These are phyloP conservation scores for Piezodorus guildinii DNA, from an alignment of 1,140 invertebrate species.

Conservation along the genomic window DNA sequence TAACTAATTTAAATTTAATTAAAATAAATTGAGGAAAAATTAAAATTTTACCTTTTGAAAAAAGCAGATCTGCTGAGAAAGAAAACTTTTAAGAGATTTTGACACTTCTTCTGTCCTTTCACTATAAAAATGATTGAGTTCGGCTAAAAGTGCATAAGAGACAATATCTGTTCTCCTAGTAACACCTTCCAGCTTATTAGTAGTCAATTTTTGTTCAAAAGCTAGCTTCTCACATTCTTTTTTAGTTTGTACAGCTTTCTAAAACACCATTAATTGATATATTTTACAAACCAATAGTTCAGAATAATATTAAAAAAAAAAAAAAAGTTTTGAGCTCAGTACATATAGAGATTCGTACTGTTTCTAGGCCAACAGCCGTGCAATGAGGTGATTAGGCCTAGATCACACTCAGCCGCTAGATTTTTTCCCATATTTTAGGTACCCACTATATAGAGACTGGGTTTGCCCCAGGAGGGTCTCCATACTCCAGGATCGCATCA, in stretches of 20 bases:
- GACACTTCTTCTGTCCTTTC: slow-evolving; percentile 81
- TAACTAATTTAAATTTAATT: too few relatives aligned
- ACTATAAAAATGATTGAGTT: slow-evolving; percentile 83
- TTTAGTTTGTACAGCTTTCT: slow-evolving; percentile 75
- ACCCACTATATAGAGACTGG: too few relatives aligned
- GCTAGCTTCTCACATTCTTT: slow-evolving; percentile 75
- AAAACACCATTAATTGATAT: slow-evolving; percentile 1
- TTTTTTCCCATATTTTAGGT: too few relatives aligned
- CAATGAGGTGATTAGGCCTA: too few relatives aligned
- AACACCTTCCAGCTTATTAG: slow-evolving; percentile 65
- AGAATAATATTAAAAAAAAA: too few relatives aligned
- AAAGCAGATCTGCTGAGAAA: slow-evolving; percentile 80
- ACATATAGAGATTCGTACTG: too few relatives aligned
- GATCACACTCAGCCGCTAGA: too few relatives aligned
- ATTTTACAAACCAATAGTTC: neutral
- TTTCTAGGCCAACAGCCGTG: too few relatives aligned
- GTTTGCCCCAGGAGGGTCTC: too few relatives aligned
- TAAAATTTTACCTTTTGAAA: slow-evolving; percentile 54
- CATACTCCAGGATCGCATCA: too few relatives aligned
- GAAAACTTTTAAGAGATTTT: slow-evolving; percentile 70
- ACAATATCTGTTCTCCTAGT: slow-evolving; percentile 74
- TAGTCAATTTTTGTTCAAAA: slow-evolving; percentile 71
- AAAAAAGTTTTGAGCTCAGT: too few relatives aligned
- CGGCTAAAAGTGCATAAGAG: slow-evolving; percentile 82
- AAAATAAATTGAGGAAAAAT: neutral